phyloP scores from a whole-genome alignment of 2,113 vertebrate genomes.

The Tyrannus savana region DNA sequence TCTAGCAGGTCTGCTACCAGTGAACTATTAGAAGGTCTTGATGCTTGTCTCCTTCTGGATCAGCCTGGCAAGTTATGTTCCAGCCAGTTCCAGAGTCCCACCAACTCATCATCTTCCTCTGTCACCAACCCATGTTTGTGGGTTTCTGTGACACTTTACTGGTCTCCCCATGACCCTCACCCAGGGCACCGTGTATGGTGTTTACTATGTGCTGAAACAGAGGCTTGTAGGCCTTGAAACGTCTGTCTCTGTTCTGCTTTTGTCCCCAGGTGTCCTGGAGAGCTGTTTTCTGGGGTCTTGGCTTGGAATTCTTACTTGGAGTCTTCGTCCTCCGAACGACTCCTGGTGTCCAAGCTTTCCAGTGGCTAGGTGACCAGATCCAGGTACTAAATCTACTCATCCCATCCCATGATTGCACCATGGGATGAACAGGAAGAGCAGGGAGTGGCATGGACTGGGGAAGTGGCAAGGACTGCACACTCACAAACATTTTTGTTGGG shows the following conservation, averaged over 20 bases:
- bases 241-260: background rate
- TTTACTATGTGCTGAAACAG: background rate
- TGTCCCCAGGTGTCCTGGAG: slow-evolving; percentile 84
- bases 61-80: background rate
- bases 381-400: slow-evolving; percentile 78
- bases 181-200: background rate
- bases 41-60: background rate
- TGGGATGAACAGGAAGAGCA: background rate
- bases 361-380: slow-evolving; percentile 90
- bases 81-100: background rate
- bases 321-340: slow-evolving; percentile 90
- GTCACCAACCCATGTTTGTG: accelerated
- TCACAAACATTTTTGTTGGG: background rate
- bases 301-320: slow-evolving; percentile 88
- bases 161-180: background rate
- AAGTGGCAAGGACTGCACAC: background rate
- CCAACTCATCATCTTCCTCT: background rate
- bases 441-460: background rate
- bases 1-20: background rate
- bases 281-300: slow-evolving; percentile 88
- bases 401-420: background rate
- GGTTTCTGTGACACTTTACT: background rate
- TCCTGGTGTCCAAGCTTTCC: slow-evolving; percentile 82
- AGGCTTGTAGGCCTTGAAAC: background rate
- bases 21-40: background rate